Evolutionary conservation across 2,797 vertebrate species (phyloP).

Genomic region (Vipera ursinii): DNA sequence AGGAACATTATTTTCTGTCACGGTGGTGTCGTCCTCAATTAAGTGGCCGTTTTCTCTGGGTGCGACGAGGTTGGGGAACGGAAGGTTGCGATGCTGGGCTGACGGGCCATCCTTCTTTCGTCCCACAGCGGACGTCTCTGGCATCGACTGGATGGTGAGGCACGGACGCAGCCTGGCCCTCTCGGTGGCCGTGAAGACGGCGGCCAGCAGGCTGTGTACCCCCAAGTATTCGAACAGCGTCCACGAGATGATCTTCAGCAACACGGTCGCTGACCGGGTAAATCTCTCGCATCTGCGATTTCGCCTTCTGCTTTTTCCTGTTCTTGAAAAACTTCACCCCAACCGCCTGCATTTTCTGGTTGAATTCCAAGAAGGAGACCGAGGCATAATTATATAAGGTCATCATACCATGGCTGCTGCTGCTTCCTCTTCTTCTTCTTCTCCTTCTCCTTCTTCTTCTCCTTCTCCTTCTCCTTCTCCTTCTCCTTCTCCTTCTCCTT

Average conservation of each 20-base stretch:
- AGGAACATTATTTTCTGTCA: background rate
- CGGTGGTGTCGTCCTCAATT: background rate
- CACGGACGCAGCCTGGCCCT: conserved; percentile 93
- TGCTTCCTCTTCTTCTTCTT: no score
- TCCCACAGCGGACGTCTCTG: conserved; percentile 85
- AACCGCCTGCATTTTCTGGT: no score
- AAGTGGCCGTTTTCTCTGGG: background rate
- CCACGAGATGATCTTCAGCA: conserved; percentile 84
- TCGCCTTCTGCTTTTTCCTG: no score
- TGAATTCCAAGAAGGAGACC: no score
- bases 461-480: no score
- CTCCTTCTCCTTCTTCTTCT: no score
- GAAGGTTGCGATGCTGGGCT: background rate
- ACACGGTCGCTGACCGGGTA: conserved; percentile 90
- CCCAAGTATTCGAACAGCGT: conserved; percentile 80
- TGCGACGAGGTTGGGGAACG: background rate
- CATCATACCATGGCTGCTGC: no score
- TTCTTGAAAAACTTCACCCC: no score
- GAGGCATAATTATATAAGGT: no score
- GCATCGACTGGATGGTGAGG: conserved; percentile 98
- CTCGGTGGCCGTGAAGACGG: conserved; percentile 84
- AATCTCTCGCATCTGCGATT: conserved; percentile 38
- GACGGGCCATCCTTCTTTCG: background rate
- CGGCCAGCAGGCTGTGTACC: conserved; percentile 81
- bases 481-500: no score